Conservation (phyloP, 2,888 invertebrate species). For the Scaptomyza parva region DNA sequence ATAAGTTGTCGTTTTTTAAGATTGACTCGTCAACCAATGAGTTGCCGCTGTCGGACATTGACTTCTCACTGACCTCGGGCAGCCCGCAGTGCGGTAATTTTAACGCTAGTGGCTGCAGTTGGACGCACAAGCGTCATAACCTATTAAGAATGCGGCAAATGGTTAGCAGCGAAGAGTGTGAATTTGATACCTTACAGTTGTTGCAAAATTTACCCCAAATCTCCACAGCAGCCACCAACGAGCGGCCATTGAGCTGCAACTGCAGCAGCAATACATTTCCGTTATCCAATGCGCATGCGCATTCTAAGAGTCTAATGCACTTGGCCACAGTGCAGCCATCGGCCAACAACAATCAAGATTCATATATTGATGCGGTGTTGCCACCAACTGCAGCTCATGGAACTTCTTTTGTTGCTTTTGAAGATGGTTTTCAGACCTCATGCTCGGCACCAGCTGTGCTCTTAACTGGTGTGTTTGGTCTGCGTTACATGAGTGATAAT, state of each 20-base stretch:
- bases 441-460: conserved; percentile 80
- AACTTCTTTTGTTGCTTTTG: conserved; percentile 61
- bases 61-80: conserved; percentile 84
- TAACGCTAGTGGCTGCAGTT: conserved; percentile 14
- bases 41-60: conserved; percentile 88
- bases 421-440: conserved; percentile 77
- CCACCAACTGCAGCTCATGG: conserved; percentile 6
- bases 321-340: conserved; percentile 11
- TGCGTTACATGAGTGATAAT: background rate
- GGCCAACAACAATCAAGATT: background rate
- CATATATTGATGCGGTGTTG: background rate
- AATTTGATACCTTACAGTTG: conserved; percentile 57
- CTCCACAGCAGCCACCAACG: conserved; percentile 85
- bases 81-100: conserved; percentile 66
- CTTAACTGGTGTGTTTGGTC: conserved; percentile 65
- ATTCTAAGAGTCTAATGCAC: conserved; percentile 64
- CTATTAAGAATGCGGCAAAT: conserved; percentile 74
- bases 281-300: conserved; percentile 43
- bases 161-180: conserved; percentile 75
- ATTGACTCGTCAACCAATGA: conserved; percentile 89
- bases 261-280: conserved; percentile 57
- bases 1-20: conserved; percentile 81
- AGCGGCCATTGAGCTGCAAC: conserved; percentile 83
- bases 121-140: conserved; percentile 34
- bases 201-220: conserved; percentile 84